Conservation (phyloP, 2,888 invertebrate species). For the Caenorhabditis sulstoni region DNA sequence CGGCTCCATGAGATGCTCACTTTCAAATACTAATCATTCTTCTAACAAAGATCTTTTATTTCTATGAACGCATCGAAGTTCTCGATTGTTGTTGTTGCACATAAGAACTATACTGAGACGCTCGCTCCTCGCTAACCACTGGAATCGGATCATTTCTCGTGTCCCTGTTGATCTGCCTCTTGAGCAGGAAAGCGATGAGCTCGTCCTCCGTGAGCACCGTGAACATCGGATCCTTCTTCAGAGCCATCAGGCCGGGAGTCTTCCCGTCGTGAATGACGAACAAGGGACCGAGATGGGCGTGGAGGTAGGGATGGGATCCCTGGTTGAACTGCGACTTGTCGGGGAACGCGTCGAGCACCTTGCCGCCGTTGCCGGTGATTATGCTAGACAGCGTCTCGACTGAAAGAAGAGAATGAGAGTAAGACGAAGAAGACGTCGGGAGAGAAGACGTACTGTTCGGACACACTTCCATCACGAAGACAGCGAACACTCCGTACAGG, state of each 20-base stretch:
- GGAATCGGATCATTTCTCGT: neutral
- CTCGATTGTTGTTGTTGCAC: too few species aligned
- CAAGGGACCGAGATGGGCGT: constrained; percentile 19
- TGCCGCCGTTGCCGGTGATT: constrained; percentile 10
- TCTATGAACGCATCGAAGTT: too few species aligned
- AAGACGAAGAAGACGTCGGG: neutral
- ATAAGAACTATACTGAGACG: too few species aligned
- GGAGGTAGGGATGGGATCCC: constrained; percentile 28
- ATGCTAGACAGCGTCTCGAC: neutral
- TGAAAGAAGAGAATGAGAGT: neutral
- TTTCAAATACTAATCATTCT: constrained; percentile 48
- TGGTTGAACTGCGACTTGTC: constrained; percentile 2
- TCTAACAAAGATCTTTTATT: neutral
- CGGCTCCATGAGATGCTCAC: constrained; percentile 62
- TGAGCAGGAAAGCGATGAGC: constrained; percentile 1
- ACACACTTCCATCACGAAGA: constrained; percentile 8
- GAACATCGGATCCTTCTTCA: neutral
- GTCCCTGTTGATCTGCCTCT: neutral
- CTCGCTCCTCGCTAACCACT: too few species aligned
- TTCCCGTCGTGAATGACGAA: constrained; percentile 33
- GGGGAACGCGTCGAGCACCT: constrained; percentile 9
- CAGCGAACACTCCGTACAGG: neutral
- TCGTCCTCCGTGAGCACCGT: constrained; percentile 10
- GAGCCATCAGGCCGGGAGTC: neutral
- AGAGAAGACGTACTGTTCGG: constrained; percentile 13